These are phyloP conservation scores for Montipora cactus DNA, from an alignment of 64 coral and sea anemone species.

Conservation along the genomic window DNA sequence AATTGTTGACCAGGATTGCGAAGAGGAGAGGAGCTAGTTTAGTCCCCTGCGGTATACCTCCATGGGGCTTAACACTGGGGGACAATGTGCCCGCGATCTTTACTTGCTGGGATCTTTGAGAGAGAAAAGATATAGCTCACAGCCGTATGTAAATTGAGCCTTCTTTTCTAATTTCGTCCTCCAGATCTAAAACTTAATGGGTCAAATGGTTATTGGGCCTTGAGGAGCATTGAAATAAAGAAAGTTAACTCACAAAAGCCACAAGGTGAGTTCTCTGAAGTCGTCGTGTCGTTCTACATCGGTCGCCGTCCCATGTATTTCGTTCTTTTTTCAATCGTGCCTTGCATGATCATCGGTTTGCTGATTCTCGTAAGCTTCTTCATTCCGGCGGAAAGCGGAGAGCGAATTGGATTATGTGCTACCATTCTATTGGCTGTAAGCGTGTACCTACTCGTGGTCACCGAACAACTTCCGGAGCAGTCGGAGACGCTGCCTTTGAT, in stretches of 20 bases:
- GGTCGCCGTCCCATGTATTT: constrained; percentile 8
- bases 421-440: constrained; percentile 28
- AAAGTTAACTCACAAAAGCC: neutral
- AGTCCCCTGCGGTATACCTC: too few species aligned
- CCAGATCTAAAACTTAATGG: constrained; percentile 3
- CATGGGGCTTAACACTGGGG: too few species aligned
- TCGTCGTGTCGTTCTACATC: neutral
- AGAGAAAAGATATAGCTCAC: neutral
- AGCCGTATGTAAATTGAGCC: neutral
- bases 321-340: constrained; percentile 17
- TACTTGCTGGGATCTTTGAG: neutral
- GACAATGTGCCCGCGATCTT: too few species aligned
- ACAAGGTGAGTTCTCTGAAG: neutral
- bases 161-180: neutral
- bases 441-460: constrained; percentile 1
- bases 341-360: constrained; percentile 1
- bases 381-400: constrained; percentile 33
- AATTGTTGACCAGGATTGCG: too few species aligned
- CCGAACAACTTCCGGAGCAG: constrained; percentile 6
- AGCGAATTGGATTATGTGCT: constrained; percentile 18
- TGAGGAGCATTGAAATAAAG: neutral
- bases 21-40: too few species aligned
- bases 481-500: constrained; percentile 33
- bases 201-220: constrained; percentile 30
- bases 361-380: constrained; percentile 44